Evolutionary conservation across 2,113 vertebrate species (phyloP).

Genomic region (Coreoperca whiteheadi): DNA sequence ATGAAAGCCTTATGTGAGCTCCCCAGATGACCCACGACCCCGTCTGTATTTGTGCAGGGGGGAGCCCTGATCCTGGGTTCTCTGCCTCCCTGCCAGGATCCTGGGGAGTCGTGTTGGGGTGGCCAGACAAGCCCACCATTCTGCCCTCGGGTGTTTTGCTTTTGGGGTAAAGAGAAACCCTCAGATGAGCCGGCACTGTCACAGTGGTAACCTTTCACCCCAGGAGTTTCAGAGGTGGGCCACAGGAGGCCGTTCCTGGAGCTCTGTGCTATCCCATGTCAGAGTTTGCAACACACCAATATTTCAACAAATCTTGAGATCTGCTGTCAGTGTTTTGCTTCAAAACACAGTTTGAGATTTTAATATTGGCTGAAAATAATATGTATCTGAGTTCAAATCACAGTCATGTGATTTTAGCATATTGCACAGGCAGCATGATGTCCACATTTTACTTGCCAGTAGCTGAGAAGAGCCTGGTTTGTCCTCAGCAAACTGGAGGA

Average conservation of each 20-base stretch:
- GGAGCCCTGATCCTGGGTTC: slow-evolving; percentile 76
- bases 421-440: slow-evolving; percentile 34
- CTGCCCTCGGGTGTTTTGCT: slow-evolving; percentile 78
- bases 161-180: slow-evolving; percentile 71
- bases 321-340: slow-evolving; percentile 44
- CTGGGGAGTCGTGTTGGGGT: slow-evolving; percentile 73
- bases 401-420: slow-evolving; percentile 39
- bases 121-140: slow-evolving; percentile 69
- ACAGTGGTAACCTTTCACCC: slow-evolving; percentile 77
- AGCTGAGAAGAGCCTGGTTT: slow-evolving; percentile 26
- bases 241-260: slow-evolving; percentile 53
- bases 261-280: slow-evolving; percentile 41
- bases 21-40: slow-evolving; percentile 80
- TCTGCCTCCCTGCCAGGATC: slow-evolving; percentile 76
- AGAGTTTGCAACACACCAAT: slow-evolving; percentile 35
- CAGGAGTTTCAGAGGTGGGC: slow-evolving; percentile 70
- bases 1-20: slow-evolving; percentile 84
- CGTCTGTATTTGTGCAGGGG: slow-evolving; percentile 82
- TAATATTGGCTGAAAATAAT: slow-evolving; percentile 53
- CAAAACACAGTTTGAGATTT: slow-evolving; percentile 62
- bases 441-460: slow-evolving; percentile 41
- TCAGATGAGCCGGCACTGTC: slow-evolving; percentile 80
- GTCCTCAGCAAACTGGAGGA: slow-evolving; percentile 32
- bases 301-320: slow-evolving; percentile 52
- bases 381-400: slow-evolving; percentile 39